Evolutionary conservation across 2,113 vertebrate genomes (phyloP), one percentile per base, ranked within the genome.

Genomic region (Chamaea fasciata): DNA sequence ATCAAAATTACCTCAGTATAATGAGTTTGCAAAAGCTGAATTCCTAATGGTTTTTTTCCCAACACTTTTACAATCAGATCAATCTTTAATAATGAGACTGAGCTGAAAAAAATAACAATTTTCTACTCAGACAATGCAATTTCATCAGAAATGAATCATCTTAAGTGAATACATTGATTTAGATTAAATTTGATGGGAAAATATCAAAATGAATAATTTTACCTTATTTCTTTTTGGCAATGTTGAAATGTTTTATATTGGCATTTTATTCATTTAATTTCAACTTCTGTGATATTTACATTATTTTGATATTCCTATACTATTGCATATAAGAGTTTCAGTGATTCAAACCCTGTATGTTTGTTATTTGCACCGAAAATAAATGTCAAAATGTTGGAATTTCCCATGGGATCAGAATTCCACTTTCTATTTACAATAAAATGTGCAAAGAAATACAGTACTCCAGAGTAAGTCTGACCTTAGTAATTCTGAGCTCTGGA

Each of bases 311-410:
- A 83, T 92, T 94, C 78, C 55, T 77, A 24, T 83, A 55, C 35
- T 57, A 67, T 60, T 80, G 56, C 71, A 59, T 55, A 14, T 73
- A 73, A 90, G 71, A 62, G 47, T 93, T 88, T 75, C 60, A 26
- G 69, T 70, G 53, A 83, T 88, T 88, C 52, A 47, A 56, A 56
- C 60, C 42, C 28, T 2, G 30, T 41, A 23, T 90, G 37, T n/a
- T 88, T 92, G 83, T 96, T 93, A 94, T 96, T 94, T 88, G 76
- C 79, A 71, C 83, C 31, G 52, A 92, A 92, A 96, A 95, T 90
- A 96, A 97, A 96, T 89, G 92, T 96, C 93, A 94, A 90, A 93
- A 64, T 47, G 53, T 89, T 89, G 73, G 73, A 93, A 94, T 95
- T 96, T 95, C 93, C 92, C 41, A 0, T 18, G 85, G 90, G 94